Percentiles rank a stretch among this genome's conserved stretches.
Evolutionary conservation across 2,888 invertebrate species (phyloP).

Genomic region (Idaea dimidiata): DNA sequence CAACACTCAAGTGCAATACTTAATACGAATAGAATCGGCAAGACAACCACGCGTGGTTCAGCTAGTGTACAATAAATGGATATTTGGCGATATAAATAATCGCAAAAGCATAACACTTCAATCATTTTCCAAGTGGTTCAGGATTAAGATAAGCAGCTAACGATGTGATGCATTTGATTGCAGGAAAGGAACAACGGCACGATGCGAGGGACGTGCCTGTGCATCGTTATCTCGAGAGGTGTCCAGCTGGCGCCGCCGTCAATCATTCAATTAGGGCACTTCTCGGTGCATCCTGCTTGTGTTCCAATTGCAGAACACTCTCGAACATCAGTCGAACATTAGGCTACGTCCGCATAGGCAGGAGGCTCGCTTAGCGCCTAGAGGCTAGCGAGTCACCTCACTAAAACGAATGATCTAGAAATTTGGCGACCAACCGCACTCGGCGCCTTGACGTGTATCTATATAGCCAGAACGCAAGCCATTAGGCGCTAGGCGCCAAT

Average conservation of each 20-base stretch:
- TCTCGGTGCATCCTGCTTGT: conserved; percentile 40
- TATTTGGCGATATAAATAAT: neutral
- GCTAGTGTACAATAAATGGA: neutral
- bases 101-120: conserved; percentile 1
- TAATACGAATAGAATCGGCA: neutral
- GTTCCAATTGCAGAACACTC: conserved; percentile 53
- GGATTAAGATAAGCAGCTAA: conserved; percentile 37
- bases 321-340: conserved; percentile 41
- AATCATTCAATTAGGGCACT: conserved; percentile 69
- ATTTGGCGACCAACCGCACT: too few relatives aligned
- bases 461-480: too few relatives aligned
- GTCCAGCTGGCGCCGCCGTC: conserved; percentile 63
- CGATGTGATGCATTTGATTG: conserved; percentile 44
- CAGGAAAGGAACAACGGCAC: conserved; percentile 43
- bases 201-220: conserved; percentile 45
- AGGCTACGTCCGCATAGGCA: too few relatives aligned
- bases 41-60: neutral
- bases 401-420: too few relatives aligned
- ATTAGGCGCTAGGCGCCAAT: too few relatives aligned
- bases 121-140: conserved; percentile 12
- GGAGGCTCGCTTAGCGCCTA: too few relatives aligned
- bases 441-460: too few relatives aligned
- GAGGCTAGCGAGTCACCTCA: too few relatives aligned
- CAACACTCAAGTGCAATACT: too few relatives aligned
- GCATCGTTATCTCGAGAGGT: conserved; percentile 64